Evolutionary conservation across 2,797 vertebrate genomes (phyloP), one percentile per base, ranked within the genome.

Genomic region (Phoebastria nigripes): DNA sequence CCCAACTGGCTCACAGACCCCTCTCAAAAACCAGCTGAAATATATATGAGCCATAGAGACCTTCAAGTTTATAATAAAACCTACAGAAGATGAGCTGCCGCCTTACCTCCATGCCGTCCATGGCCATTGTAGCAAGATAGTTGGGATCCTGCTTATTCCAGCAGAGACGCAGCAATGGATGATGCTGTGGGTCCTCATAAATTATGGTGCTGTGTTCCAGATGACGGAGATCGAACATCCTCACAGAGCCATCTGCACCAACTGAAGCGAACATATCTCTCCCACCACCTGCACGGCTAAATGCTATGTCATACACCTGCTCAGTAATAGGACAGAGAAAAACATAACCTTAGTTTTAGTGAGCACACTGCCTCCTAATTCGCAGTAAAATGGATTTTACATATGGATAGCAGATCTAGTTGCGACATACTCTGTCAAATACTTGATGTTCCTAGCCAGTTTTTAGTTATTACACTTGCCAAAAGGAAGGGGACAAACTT

Each of bases 61-160:
- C 15, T 56, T 66, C 33, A 39, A 37, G 37, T 51, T 39, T 39
- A 15, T 12, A 67, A 56, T 2, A n/a, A 29, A 42, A 71, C 11
- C 4, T 2, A 2, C 41, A 47, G 35, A 10, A 13, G 21, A 59
- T 5, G 25, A 35, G 72, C 59, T 44, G 74, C 21, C 3, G 39
- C 70, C 98, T 97, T 19, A 99, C 99, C 99, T 99, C 99, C 99
- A 99, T 99, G 93, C 99, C 99, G 1, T 99, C 99, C 99, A 99
- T 99, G 91, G 99, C 99, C 99, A 99, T 99, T 0, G 99, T 99
- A 24, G 99, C 99, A 79, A 99, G 97, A 73, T 99, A 99, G 97
- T 99, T 99, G 90, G 99, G 99, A 96, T 99, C 99, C 97, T 99
- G 99, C 91, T 99, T 99, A 97, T 99, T 99, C 99, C 99, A 99